Conservation (phyloP, 2,113 vertebrate genomes). For the Perognathus longimembris region DNA sequence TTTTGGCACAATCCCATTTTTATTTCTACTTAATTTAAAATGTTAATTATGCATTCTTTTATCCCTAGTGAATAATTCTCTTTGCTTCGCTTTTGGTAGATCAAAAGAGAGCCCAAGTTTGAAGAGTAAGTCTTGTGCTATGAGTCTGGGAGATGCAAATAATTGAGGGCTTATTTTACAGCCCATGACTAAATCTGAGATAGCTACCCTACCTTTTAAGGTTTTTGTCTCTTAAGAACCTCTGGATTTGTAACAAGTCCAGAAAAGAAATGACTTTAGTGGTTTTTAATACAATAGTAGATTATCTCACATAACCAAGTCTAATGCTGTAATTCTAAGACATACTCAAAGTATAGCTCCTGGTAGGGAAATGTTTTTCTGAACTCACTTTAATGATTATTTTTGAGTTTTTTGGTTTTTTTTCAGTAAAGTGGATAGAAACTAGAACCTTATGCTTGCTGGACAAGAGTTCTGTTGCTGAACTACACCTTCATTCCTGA, state of each 20-base stretch:
- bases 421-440: neutral
- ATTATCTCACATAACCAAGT: neutral
- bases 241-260: neutral
- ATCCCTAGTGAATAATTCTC: slow-evolving; percentile 45
- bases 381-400: neutral
- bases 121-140: neutral
- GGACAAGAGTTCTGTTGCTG: neutral
- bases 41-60: slow-evolving; percentile 7
- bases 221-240: neutral
- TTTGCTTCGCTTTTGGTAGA: neutral
- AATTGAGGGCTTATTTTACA: slow-evolving; percentile 6
- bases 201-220: neutral
- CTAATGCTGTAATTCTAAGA: neutral
- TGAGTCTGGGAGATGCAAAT: slow-evolving; percentile 34
- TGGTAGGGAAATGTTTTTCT: slow-evolving; percentile 9
- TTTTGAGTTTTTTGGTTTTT: neutral
- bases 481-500: neutral
- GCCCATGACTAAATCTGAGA: slow-evolving; percentile 1
- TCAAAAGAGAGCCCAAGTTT: slow-evolving; percentile 12
- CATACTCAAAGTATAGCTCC: neutral
- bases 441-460: too few species aligned
- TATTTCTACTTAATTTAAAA: slow-evolving; percentile 9
- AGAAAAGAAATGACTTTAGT: slow-evolving; percentile 23
- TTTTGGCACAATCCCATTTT: neutral
- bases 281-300: neutral